Evolutionary conservation across 2,113 vertebrate genomes (phyloP).

Genomic region (Dipodomys merriami): DNA sequence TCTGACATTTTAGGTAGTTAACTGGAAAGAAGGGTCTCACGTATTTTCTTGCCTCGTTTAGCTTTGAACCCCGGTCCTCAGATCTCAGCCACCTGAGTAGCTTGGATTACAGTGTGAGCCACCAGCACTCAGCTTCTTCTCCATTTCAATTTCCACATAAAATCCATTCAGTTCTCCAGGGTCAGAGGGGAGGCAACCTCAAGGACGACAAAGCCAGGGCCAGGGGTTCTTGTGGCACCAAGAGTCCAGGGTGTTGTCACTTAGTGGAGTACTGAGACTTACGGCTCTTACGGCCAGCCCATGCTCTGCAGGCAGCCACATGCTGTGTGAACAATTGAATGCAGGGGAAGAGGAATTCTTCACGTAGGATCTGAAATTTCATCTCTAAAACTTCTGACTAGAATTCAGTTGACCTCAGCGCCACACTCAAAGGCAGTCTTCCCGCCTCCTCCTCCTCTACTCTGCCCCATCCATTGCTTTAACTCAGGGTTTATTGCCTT

Average conservation of each 20-base stretch:
- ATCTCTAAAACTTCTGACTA: too few species aligned
- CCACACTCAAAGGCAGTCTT: too few species aligned
- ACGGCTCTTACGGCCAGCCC: rapidly evolving
- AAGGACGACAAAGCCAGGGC: background rate
- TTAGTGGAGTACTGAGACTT: rapidly evolving
- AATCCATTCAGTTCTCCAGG: background rate
- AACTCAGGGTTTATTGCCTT: rapidly evolving
- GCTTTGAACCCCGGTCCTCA: too few species aligned
- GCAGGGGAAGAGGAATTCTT: background rate
- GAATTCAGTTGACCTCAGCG: background rate
- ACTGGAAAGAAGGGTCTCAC: too few species aligned
- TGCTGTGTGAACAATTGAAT: rapidly evolving
- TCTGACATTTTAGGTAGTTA: too few species aligned
- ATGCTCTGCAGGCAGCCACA: rapidly evolving
- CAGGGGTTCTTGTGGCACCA: rapidly evolving
- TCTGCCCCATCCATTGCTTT: background rate
- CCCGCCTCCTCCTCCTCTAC: too few species aligned
- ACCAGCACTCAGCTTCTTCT: too few species aligned
- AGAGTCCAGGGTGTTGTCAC: background rate
- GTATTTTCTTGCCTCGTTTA: too few species aligned
- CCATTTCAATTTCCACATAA: rapidly evolving
- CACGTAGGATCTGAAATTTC: background rate
- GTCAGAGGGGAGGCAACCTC: background rate
- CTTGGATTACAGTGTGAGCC: too few species aligned
- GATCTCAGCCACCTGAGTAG: too few species aligned